A percentile compares a stretch with the other conserved stretches of the same genome.
These are phyloP conservation scores for Arremon aurantiirostris DNA, from an alignment of 2,797 vertebrate species.

Conservation along the genomic window DNA sequence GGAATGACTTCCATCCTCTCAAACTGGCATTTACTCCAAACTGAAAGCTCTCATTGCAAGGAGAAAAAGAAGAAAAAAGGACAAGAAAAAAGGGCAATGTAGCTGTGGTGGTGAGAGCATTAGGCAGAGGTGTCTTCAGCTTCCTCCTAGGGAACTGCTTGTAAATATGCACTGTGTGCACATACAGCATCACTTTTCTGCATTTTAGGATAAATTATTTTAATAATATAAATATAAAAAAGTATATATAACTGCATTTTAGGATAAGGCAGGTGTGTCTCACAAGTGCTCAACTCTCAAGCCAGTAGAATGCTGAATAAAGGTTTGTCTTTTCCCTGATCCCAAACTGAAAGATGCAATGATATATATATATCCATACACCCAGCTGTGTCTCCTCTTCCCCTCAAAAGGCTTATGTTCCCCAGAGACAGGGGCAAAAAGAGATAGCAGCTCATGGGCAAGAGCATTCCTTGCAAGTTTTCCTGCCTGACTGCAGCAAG, in stretches of 20 bases:
- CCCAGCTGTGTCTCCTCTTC: too few relatives aligned
- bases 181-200: not conserved
- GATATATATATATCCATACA: too few relatives aligned
- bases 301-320: not conserved
- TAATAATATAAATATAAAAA: too few relatives aligned
- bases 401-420: not conserved
- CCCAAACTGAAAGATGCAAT: not conserved
- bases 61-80: not conserved
- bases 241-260: too few relatives aligned
- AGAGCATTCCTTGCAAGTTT: not conserved
- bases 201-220: too few relatives aligned
- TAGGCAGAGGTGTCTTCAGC: not conserved
- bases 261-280: not conserved
- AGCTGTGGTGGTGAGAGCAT: not conserved
- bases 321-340: not conserved
- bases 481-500: not conserved
- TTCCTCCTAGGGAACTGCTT: not conserved
- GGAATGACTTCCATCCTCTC: not conserved
- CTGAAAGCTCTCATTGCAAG: not conserved
- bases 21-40: not conserved
- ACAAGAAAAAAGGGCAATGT: rapidly evolving
- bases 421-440: not conserved
- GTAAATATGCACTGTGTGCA: not conserved
- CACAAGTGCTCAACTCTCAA: not conserved
- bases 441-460: not conserved